Base-by-base conservation (phyloP, 2,888 invertebrate genomes). In the Scaeva pyrastri region DNA sequence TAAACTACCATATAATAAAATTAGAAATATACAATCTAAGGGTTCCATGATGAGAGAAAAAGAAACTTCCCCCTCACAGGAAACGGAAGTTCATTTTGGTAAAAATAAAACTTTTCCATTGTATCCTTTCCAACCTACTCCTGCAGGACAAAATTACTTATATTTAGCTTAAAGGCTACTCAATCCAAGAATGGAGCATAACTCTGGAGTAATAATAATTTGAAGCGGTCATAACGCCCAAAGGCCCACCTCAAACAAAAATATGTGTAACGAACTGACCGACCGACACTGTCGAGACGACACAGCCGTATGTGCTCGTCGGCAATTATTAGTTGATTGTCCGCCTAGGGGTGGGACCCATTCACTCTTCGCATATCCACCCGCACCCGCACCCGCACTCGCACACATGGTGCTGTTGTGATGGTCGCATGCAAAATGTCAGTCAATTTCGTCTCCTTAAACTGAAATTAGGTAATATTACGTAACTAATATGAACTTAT, bases 381-480 rank as follows among this genome's bases (percentile, higher is more conserved):
- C 12, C 26, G 16, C 41, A 16, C 12, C 12, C 26, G 16, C 41
- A 16, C 12, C 12, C 26, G 16, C 41, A 16, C 12, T 7, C 26
- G 16, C 50, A 14, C 31, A 31, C 31, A 31, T 31, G 31, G 31
- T 31, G 31, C 2, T 31, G 31, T 31, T 31, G 31, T 31, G 31
- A 31, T 52, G 71, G 77, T 86, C 78, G 86, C 86, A 86, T 86
- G 86, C 77, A 86, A 82, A 86, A 74, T 86, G 77, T 72, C 80
- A 85, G 80, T 79, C 80, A 73, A 80, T 88, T 80, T 83, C 31
- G 66, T 81, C 70, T 75, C 45, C 39, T 78, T 68, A 62, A 64
- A 48, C 62, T 60, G 2, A 21, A 23, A 36, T 12, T 10, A 12
- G 39, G 39, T 21, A 36, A 36, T 68, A 50, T 2, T 36, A 50